Evolutionary conservation across 2,888 invertebrate species (phyloP), one percentile per base, ranked within the genome.

Genomic region (Eupeodes luniger): DNA sequence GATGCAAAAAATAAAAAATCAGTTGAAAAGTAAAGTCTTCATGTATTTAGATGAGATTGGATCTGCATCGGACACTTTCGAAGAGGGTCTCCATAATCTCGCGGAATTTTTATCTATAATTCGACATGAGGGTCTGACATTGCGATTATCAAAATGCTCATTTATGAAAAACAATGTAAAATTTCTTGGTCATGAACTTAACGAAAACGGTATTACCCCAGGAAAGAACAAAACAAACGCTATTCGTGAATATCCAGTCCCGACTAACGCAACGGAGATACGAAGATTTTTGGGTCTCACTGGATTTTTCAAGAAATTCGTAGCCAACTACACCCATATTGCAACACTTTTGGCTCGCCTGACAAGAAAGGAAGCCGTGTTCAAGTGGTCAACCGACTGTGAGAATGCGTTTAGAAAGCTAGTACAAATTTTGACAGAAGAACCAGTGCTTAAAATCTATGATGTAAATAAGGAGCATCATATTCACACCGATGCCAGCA

Each of bases 271-370:
- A 0, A 90, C 90, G 5, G 89, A 91, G 67, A 89, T 92, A 6
- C 74, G 91, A 62, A 90, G 91, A 53, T 91, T 92, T 70, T 55
- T 92, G 77, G 91, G 92, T n/a, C 70, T 92, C 3, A 91, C 92
- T 0, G 88, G 89, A 0, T 92, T 90, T 76, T 92, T 92, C 55
- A 72, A 91, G 3, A 91, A 91, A 77, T 92, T 91, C 69, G 89
- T 92, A 1, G 86, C 51, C 14, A 69, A 79, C 77, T 84, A 91
- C 80, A 88, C 91, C 12, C 67, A 81, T 0, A 89, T 91, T 9
- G 89, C 91, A 0, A 66, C 83, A 51, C 91, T 91, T 10, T 53
- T 91, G 57, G 92, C 81, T n/a, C 34, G 10, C 12, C 55, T 90
- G 19, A 77, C 90, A 9, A 77, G 70, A n/a, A 82, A 74, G 81